Evolutionary conservation across 2,113 vertebrate species (phyloP), one percentile per base, ranked within the genome.

Genomic region (Pithys albifrons): DNA sequence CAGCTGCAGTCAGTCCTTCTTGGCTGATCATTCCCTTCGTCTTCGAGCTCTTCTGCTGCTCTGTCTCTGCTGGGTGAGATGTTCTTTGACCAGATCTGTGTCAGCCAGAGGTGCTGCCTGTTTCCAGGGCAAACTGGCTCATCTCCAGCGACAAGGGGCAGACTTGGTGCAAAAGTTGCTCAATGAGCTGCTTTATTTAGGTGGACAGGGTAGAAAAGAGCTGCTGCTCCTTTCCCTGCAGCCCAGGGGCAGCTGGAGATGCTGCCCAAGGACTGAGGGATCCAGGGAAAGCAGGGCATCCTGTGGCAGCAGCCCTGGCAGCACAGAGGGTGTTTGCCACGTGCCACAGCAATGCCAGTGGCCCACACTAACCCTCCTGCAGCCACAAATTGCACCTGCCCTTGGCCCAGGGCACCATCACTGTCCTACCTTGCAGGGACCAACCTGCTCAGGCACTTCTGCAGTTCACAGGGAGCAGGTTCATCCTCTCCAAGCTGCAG

Each of bases 171-270:
- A 14, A 4, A 37, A 24, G 17, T 3, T 15, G 25, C 27, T 1
- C 3, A 62, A 39, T 0, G 19, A 76, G 74, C 61, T 4, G 0
- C 1, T 49, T 87, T 10, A 3, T 1, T 4, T 43, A 43, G 41
- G 41, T 43, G 41, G 1, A 2, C 19, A 0, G 0, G 4, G 4
- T 2, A 28, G 64, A n/a, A 5, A 0, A 9, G 78, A 65, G 48
- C 65, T 22, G n/a, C 73, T 27, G n/a, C n/a, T 70, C 43, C 59
- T 37, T 12, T 58, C 2, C 2, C 80, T 18, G 64, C 71, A 17
- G 67, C 58, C 45, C 25, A 7, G 0, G 51, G 0, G 10, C 49
- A 66, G 51, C 45, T 18, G 25, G 10, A 33, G 37, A 31, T 3
- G 62, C 28, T 70, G 45, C 84, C 83, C 20, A 52, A 85, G 39